These are phyloP conservation scores for Drosophila cognata DNA, from an alignment of 2,888 invertebrate species.

Conservation along the genomic window DNA sequence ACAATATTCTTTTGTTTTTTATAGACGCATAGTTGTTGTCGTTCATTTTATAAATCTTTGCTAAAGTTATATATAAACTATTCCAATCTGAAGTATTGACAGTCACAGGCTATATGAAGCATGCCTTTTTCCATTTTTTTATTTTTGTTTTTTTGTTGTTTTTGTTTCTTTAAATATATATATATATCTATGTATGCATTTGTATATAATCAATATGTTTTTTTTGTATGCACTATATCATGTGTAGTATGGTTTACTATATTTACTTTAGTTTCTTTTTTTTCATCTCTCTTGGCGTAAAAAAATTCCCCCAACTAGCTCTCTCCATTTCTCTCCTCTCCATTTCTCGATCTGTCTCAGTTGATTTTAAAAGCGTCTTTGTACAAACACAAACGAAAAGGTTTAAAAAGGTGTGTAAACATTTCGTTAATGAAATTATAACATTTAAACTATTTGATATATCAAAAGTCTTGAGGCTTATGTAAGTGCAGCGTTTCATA, in stretches of 20 bases:
- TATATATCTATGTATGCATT: conserved; percentile 46
- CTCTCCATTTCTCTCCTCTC: conserved; percentile 5
- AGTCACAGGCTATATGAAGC: conserved; percentile 83
- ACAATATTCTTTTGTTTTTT: conserved; percentile 29
- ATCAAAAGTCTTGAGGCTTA: conserved; percentile 80
- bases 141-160: conserved; percentile 15
- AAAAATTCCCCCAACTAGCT: conserved; percentile 60
- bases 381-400: conserved; percentile 76
- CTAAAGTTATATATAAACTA: conserved; percentile 79
- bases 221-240: conserved; percentile 54
- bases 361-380: conserved; percentile 76
- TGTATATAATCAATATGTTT: conserved; percentile 65
- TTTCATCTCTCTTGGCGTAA: conserved; percentile 60
- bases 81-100: conserved; percentile 82
- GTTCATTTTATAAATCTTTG: conserved; percentile 64
- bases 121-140: conserved; percentile 47
- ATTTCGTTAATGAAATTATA: conserved; percentile 51
- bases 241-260: conserved; percentile 70
- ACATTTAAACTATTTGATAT: conserved; percentile 82
- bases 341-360: conserved; percentile 14
- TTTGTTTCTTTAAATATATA: conserved; percentile 52
- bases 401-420: conserved; percentile 30
- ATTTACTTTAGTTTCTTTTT: conserved; percentile 42
- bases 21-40: conserved; percentile 38
- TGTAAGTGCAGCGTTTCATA: conserved; percentile 83